These are phyloP conservation scores for Phyllostomus hastatus DNA, from an alignment of 2,113 vertebrate genomes.

Conservation along the genomic window DNA sequence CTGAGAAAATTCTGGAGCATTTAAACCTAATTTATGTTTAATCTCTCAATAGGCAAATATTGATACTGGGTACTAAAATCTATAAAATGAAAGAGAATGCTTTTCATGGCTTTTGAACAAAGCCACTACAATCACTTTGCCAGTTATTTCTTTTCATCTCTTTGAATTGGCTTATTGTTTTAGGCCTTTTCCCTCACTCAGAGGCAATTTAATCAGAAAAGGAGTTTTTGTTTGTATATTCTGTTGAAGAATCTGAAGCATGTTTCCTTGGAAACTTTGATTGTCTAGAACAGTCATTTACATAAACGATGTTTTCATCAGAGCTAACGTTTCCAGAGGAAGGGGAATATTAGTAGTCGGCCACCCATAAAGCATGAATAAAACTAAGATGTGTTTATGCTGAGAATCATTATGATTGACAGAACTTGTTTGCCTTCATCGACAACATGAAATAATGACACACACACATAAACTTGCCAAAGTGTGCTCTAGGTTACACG, in stretches of 20 bases:
- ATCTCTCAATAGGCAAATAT: conserved; percentile 58
- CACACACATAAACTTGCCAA: background rate
- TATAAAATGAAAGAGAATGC: conserved; percentile 23
- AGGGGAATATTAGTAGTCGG: conserved; percentile 39
- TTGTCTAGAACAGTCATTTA: conserved; percentile 72
- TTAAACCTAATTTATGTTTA: conserved; percentile 49
- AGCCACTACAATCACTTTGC: conserved; percentile 35
- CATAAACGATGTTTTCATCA: conserved; percentile 59
- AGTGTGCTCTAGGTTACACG: background rate
- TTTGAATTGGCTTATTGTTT: conserved; percentile 73
- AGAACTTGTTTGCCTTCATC: background rate
- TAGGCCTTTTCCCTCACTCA: conserved; percentile 58
- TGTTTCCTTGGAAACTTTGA: conserved; percentile 79
- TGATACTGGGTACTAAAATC: conserved; percentile 44
- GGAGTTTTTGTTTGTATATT: conserved; percentile 70
- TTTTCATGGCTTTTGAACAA: conserved; percentile 60
- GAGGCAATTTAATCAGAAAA: conserved; percentile 55
- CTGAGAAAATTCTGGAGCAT: conserved; percentile 43
- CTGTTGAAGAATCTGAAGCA: conserved; percentile 51
- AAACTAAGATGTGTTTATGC: conserved; percentile 4
- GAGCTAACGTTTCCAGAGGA: conserved; percentile 56
- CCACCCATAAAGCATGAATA: conserved; percentile 47
- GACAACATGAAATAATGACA: background rate
- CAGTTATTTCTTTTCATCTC: conserved; percentile 52
- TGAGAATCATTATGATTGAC: background rate